Evolutionary conservation across 2,888 invertebrate species (phyloP).

Genomic region (Desoria tigrina): DNA sequence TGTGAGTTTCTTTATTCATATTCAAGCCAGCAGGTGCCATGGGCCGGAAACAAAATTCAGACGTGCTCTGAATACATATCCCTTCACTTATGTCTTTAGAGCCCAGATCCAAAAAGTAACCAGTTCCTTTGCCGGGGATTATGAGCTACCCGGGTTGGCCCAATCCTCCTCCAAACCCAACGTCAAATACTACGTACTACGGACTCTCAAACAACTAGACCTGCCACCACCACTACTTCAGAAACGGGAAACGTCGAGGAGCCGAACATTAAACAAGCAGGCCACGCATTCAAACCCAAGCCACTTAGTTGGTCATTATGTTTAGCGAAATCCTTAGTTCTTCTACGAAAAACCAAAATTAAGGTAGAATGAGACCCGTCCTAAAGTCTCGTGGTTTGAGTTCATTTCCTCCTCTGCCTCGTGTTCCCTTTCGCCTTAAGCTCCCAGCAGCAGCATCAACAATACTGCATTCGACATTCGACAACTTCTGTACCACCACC

Average conservation of each 20-base stretch:
- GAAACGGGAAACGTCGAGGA: not conserved
- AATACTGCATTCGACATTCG: too few relatives aligned
- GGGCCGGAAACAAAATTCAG: conserved; percentile 54
- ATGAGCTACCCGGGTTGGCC: not conserved
- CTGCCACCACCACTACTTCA: too few relatives aligned
- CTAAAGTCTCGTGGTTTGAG: conserved; percentile 1
- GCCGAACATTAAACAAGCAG: conserved; percentile 5
- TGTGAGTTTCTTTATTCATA: conserved; percentile 40
- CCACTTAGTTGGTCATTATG: conserved; percentile 16
- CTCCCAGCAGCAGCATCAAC: too few relatives aligned
- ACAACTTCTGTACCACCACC: too few relatives aligned
- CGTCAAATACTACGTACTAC: too few relatives aligned
- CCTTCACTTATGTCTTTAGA: conserved; percentile 32
- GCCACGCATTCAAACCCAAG: conserved; percentile 7
- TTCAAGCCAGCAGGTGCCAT: conserved; percentile 53
- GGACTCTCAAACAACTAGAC: too few relatives aligned
- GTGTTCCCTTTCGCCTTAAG: too few relatives aligned
- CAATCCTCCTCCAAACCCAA: too few relatives aligned
- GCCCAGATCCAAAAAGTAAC: not conserved
- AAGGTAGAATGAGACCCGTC: conserved; percentile 1
- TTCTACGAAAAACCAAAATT: conserved; percentile 8
- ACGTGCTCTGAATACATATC: conserved; percentile 52
- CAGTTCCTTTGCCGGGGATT: conserved; percentile 1
- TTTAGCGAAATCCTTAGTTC: conserved; percentile 4
- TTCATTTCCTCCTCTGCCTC: not conserved